phyloP scores from a whole-genome alignment of 2,888 invertebrate species.

The Netelia virgata region DNA sequence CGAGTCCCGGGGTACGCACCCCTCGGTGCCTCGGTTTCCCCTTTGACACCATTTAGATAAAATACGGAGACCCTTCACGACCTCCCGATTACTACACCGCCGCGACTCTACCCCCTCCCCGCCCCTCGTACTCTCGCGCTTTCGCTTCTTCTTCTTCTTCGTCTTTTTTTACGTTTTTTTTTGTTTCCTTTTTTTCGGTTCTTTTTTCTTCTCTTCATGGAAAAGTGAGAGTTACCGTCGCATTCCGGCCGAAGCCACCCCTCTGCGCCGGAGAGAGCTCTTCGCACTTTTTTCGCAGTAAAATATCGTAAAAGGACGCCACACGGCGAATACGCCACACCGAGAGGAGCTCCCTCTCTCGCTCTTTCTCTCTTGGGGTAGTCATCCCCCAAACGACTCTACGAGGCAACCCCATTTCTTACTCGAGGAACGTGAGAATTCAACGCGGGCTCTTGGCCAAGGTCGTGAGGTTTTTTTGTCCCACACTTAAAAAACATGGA shows the following conservation, averaged over 20 bases:
- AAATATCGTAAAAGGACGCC: slow-evolving; percentile 74
- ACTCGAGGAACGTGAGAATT: slow-evolving; percentile 52
- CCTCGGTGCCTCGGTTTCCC: slow-evolving; percentile 70
- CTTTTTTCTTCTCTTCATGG: slow-evolving; percentile 30
- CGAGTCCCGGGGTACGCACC: slow-evolving; percentile 61
- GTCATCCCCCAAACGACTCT: slow-evolving; percentile 52
- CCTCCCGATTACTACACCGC: slow-evolving; percentile 70
- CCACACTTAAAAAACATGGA: neutral
- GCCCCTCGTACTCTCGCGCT: slow-evolving; percentile 51
- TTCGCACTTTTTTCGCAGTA: slow-evolving; percentile 71
- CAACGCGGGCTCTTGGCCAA: slow-evolving; percentile 47
- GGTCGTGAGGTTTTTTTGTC: slow-evolving; percentile 47
- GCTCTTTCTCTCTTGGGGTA: slow-evolving; percentile 5
- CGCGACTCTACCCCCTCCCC: slow-evolving; percentile 33
- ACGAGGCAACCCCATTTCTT: slow-evolving; percentile 56
- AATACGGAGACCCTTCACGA: slow-evolving; percentile 78
- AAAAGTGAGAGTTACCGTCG: slow-evolving; percentile 60
- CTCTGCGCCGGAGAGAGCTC: slow-evolving; percentile 47
- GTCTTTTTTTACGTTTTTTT: slow-evolving; percentile 51
- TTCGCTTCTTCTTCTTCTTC: slow-evolving; percentile 46
- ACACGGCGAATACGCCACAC: slow-evolving; percentile 63
- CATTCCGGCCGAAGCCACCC: slow-evolving; percentile 54
- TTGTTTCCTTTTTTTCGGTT: too few relatives aligned
- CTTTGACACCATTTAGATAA: slow-evolving; percentile 83
- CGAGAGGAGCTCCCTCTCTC: slow-evolving; percentile 7